Evolutionary conservation across 35 echinoderm and acorn worm genomes (phyloP).

Genomic region (Nesometra sesokonis): DNA sequence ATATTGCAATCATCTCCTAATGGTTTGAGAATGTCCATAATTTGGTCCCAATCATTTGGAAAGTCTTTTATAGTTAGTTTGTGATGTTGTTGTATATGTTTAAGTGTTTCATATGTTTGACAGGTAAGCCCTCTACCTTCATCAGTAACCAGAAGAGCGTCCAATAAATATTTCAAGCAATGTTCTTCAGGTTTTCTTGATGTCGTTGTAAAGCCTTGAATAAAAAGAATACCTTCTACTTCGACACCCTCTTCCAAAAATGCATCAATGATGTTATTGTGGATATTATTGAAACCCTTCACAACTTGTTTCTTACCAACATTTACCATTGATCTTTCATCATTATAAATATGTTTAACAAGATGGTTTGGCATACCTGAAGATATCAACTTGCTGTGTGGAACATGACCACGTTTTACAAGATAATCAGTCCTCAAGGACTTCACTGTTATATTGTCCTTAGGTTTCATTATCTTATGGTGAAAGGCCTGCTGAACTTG

Average conservation of each 20-base stretch:
- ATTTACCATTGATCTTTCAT: neutral
- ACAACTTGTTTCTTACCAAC: neutral
- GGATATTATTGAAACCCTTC: neutral
- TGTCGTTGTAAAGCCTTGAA: neutral
- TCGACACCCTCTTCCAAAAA: neutral
- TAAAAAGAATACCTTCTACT: neutral
- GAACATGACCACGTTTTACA: neutral
- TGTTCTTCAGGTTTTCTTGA: neutral
- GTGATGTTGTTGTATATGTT: neutral
- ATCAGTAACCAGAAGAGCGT: neutral
- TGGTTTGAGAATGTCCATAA: neutral
- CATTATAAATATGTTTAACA: neutral
- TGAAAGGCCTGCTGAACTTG: neutral
- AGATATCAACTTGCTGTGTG: neutral
- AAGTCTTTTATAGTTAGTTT: neutral
- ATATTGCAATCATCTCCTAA: neutral
- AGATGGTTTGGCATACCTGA: neutral
- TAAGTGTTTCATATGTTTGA: neutral
- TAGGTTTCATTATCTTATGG: neutral
- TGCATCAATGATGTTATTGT: neutral
- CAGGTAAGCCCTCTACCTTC: neutral
- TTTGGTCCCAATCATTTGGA: neutral
- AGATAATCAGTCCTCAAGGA: neutral
- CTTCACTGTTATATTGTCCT: neutral
- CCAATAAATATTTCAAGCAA: neutral